Evolutionary conservation across 2,888 invertebrate genomes (phyloP).

Genomic region (Petrolisthes cinctipes): DNA sequence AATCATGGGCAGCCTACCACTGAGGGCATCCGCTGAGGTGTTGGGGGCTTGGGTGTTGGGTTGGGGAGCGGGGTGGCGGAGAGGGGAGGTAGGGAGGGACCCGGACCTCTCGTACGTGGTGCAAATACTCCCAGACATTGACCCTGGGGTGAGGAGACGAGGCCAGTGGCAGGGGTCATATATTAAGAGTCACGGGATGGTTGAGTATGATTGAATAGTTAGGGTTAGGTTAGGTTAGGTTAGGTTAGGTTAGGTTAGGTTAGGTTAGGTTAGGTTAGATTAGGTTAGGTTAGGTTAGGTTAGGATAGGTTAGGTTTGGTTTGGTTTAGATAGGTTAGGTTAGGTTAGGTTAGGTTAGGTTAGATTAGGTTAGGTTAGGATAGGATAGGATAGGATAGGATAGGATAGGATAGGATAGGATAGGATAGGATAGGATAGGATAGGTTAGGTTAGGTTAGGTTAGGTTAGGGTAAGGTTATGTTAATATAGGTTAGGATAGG

Average conservation of each 20-base stretch:
- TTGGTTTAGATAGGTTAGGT: background rate
- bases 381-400: background rate
- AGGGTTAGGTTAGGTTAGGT: background rate
- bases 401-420: background rate
- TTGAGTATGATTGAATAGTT: background rate
- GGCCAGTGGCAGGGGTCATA: background rate
- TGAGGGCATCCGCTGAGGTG: background rate
- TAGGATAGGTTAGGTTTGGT: background rate
- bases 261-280: background rate
- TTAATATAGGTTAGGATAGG: background rate
- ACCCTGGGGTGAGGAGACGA: constrained; percentile 33
- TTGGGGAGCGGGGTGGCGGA: constrained; percentile 18
- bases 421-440: background rate
- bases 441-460: background rate
- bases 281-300: background rate
- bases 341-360: background rate
- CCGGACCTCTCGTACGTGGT: constrained; percentile 52
- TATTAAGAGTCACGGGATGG: background rate
- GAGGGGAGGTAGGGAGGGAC: constrained; percentile 43
- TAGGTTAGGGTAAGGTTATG: background rate
- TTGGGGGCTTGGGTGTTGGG: constrained; percentile 7
- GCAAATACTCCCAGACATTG: constrained; percentile 60
- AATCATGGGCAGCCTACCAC: constrained; percentile 15
- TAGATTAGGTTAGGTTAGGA: background rate
- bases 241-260: background rate